Percentiles rank a stretch among this genome's conserved stretches.
phyloP scores from a whole-genome alignment of 2,888 invertebrate species.

The Proisotoma minuta region DNA sequence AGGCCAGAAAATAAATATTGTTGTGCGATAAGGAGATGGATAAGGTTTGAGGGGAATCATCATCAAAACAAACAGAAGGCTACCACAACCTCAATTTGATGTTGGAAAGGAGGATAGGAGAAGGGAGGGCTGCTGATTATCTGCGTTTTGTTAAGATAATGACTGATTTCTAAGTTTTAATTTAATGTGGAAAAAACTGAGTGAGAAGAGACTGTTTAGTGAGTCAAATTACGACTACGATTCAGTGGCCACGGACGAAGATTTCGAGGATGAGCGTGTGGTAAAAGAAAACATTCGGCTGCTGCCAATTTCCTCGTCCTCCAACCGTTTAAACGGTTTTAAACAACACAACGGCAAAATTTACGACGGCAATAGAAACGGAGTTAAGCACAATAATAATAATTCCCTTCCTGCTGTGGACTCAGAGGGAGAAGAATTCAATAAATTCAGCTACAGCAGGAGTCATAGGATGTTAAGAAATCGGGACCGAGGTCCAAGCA shows the following conservation, averaged over 20 bases:
- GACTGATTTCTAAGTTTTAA: background rate
- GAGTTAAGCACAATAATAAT: background rate
- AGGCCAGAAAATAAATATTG: no score
- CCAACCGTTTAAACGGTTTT: background rate
- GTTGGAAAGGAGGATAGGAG: no score
- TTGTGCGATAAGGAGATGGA: no score
- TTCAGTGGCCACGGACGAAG: slow-evolving; percentile 26
- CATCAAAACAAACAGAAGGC: no score
- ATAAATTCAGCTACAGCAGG: slow-evolving; percentile 4
- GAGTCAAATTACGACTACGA: slow-evolving; percentile 25
- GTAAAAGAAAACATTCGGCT: slow-evolving; percentile 29
- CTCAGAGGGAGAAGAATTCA: slow-evolving; percentile 1
- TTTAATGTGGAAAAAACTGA: slow-evolving; percentile 40
- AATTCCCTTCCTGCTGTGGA: background rate
- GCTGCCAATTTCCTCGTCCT: slow-evolving; percentile 13
- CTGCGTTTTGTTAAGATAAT: background rate
- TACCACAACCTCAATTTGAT: no score
- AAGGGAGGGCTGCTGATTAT: no score
- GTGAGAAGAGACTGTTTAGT: slow-evolving; percentile 14
- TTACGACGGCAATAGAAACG: background rate
- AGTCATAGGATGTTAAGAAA: slow-evolving; percentile 30
- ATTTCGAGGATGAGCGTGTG: slow-evolving; percentile 13
- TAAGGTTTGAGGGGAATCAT: no score
- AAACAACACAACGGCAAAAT: background rate
- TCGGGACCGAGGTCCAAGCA: slow-evolving; percentile 29